Base-by-base conservation (phyloP, 2,113 vertebrate genomes). In the Taurulus bubalis region DNA sequence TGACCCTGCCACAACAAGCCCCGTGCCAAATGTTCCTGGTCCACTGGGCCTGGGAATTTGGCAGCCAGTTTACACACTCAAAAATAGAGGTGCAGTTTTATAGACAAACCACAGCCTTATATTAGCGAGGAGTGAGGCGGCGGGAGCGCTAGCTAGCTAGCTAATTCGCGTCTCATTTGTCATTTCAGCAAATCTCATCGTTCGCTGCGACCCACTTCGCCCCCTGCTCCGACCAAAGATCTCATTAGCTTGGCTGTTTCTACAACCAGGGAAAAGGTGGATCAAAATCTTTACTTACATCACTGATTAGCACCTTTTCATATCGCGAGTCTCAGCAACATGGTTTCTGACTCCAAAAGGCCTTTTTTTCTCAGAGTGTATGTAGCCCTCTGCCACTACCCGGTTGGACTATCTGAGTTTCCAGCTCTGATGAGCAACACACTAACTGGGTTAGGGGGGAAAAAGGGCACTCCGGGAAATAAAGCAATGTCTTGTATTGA, bases 31-130 rank as follows among this genome's bases (percentile, higher is more conserved):
- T 71, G 55, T 66, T 87, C 62, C 84, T 71, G 70, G 24, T 85
- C 70, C 70, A 72, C 73, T 68, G 71, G 70, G 83, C 82, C 80
- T 85, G 85, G 84, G 89, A 92, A 88, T 82, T 69, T 82, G 79
- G 87, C 83, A 82, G 18, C 53, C 56, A 45, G 58, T 64, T 71
- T 55, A 51, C 71, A 84, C 64, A 51, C 71, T 84, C 28, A 73
- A 24, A 86, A 82, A 76, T 14, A 65, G 20, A 5, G 60, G 30
- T 45, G 24, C 45, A 58, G 62, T 71, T 79, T 75, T 51, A n/a
- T 40, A 20, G 32, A 36, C 32, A n/a, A 38, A 47, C n/a, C 28
- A 40, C 11, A n/a, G 24, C 4, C 11, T 14, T 34, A 34, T 20
- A 32, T 40, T 28, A 38, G 36, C 36, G 36, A 38, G 36, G 36